Conservation (phyloP, 2,797 vertebrate species). For the Leptodactylus fallax region DNA sequence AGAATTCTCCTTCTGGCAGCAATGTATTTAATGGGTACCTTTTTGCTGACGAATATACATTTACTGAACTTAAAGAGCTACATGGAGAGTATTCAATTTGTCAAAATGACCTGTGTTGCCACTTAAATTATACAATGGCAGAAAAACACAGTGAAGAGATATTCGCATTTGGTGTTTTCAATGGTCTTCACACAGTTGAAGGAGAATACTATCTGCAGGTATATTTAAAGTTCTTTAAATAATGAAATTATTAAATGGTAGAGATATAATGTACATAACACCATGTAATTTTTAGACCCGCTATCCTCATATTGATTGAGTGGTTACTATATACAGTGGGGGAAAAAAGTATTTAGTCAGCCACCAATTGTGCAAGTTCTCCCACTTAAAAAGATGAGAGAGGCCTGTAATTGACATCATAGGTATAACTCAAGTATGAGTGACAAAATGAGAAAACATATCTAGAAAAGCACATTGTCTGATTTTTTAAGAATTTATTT, state of each 20-base stretch:
- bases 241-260: no score
- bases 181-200: slow-evolving; percentile 72
- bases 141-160: slow-evolving; percentile 68
- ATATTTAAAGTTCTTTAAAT: slow-evolving; percentile 21
- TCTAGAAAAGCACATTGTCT: no score
- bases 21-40: slow-evolving; percentile 66
- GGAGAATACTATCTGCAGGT: slow-evolving; percentile 77
- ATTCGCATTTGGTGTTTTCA: slow-evolving; percentile 73
- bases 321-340: no score
- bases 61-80: slow-evolving; percentile 66
- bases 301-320: no score
- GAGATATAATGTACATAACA: not conserved
- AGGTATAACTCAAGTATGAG: no score
- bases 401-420: no score
- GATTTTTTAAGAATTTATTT: no score
- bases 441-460: no score
- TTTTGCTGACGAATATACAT: slow-evolving; percentile 73
- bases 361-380: no score
- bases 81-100: slow-evolving; percentile 68
- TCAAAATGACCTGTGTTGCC: slow-evolving; percentile 76
- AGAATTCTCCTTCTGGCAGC: slow-evolving; percentile 23
- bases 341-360: no score
- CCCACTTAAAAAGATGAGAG: no score
- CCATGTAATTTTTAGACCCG: no score
- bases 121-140: slow-evolving; percentile 71